Percentiles rank a stretch among this genome's conserved stretches.
These are phyloP conservation scores for Gnathonemus longibarbis DNA, from an alignment of 2,113 vertebrate genomes.

Conservation along the genomic window DNA sequence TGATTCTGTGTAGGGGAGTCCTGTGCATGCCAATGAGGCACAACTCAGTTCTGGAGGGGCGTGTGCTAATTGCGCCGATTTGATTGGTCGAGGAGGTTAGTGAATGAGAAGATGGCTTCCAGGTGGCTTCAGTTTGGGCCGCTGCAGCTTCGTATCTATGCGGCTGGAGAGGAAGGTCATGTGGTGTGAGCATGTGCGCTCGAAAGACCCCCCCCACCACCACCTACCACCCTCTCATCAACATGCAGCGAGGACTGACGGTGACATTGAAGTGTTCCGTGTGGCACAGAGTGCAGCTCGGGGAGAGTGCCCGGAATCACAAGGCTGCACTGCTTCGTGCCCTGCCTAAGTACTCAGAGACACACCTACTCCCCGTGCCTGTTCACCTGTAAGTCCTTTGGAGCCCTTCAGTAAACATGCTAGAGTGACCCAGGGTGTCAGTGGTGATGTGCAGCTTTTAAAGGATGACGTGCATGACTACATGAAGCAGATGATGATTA, in stretches of 20 bases:
- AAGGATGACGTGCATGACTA: neutral
- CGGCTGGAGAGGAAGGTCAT: neutral
- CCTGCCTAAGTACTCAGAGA: neutral
- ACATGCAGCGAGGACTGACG: neutral
- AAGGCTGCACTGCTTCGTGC: neutral
- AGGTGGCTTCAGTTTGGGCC: neutral
- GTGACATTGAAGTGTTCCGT: neutral
- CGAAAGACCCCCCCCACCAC: neutral
- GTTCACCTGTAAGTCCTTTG: neutral
- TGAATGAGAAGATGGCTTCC: neutral
- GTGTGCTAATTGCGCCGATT: neutral
- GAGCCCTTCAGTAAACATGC: neutral
- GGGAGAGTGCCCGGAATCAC: neutral
- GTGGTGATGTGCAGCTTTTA: neutral
- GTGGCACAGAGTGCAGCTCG: neutral
- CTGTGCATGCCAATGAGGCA: neutral
- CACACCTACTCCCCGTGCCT: neutral
- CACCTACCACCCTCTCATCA: neutral
- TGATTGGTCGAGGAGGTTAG: neutral
- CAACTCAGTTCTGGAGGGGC: neutral
- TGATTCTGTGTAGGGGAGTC: neutral
- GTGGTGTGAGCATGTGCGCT: neutral
- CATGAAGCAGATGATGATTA: neutral
- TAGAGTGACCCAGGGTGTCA: neutral
- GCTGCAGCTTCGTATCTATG: neutral